Evolutionary conservation across 2,113 vertebrate species (phyloP).

Genomic region (Varanus salvator): DNA sequence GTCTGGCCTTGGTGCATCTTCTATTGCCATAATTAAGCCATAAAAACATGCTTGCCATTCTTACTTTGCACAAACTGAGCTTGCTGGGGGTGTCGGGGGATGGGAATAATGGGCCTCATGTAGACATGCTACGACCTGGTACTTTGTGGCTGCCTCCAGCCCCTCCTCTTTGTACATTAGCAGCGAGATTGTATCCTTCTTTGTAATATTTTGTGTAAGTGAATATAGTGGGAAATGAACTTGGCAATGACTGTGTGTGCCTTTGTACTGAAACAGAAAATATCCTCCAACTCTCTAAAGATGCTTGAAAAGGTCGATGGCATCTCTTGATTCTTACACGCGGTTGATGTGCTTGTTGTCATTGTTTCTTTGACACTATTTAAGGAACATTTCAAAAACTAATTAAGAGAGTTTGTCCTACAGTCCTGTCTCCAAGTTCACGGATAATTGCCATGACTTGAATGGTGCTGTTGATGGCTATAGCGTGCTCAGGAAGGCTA

Average conservation of each 20-base stretch:
- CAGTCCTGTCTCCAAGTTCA: not conserved
- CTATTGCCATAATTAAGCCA: not conserved
- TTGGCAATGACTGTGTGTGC: not conserved
- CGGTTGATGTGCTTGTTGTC: constrained; percentile 1
- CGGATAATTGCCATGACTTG: not conserved
- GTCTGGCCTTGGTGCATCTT: not conserved
- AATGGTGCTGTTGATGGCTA: not conserved
- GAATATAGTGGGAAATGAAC: not conserved
- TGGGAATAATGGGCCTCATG: not conserved
- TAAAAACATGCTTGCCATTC: not conserved
- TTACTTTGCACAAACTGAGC: not conserved
- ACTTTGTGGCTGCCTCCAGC: not conserved
- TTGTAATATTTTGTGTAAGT: not conserved
- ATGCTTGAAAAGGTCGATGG: not conserved
- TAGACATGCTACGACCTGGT: not conserved
- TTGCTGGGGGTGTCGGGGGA: not conserved
- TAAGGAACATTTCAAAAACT: not conserved
- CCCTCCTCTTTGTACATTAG: not conserved
- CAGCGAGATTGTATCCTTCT: not conserved
- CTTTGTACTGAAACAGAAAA: not conserved
- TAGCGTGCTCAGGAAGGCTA: not conserved
- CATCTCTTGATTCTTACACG: not conserved
- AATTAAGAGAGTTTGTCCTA: constrained; percentile 1
- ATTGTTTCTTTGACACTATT: not conserved
- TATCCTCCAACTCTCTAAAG: not conserved